Conservation (phyloP, 2,113 vertebrate species). For the Oncorhynchus nerka region DNA sequence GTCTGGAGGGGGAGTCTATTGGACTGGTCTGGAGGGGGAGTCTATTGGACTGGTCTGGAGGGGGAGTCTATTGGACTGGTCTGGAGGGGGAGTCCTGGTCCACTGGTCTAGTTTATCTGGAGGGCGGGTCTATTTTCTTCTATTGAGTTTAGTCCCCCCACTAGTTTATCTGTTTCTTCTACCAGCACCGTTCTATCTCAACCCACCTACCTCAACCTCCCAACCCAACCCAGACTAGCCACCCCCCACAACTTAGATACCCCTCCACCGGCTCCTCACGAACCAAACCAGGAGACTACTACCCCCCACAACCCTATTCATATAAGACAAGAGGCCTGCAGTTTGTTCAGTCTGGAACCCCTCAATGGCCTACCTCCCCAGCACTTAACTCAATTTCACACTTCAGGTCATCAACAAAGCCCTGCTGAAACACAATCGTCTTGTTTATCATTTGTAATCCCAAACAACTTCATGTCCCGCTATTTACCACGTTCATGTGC, state of each 20-base stretch:
- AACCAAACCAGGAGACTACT: conserved; percentile 19
- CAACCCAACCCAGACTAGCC: no score
- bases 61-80: conserved; percentile 43
- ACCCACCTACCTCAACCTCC: no score
- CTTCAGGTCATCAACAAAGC: conserved; percentile 70
- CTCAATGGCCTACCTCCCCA: conserved; percentile 54
- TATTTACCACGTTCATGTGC: conserved; percentile 64
- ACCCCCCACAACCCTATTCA: conserved; percentile 47
- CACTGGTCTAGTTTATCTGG: no score
- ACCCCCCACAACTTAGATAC: no score
- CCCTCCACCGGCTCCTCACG: no score
- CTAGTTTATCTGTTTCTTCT: no score
- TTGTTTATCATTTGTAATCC: conserved; percentile 72
- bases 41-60: conserved; percentile 34
- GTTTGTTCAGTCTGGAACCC: conserved; percentile 57
- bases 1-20: no score
- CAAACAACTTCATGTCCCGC: conserved; percentile 57
- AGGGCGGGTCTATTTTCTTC: no score
- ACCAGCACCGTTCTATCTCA: no score
- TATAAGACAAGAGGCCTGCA: conserved; percentile 45
- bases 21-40: conserved; percentile 34
- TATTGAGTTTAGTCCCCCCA: no score
- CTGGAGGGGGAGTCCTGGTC: no score
- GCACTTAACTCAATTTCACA: conserved; percentile 78
- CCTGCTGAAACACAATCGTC: conserved; percentile 68